Conservation (phyloP, 2,888 invertebrate species). For the Antheraea assamensis region DNA sequence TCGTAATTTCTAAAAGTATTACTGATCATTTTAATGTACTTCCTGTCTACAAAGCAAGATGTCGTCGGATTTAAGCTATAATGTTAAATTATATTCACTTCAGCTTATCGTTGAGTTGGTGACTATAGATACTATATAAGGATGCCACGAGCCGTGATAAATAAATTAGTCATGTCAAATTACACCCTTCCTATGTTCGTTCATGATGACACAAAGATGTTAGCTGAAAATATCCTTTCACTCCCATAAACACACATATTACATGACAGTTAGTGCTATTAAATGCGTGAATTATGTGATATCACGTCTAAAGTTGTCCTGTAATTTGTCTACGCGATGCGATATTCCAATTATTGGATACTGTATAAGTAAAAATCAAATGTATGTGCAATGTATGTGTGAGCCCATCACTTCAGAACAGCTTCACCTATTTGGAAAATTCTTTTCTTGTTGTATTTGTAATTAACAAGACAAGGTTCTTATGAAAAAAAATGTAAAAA, state of each 20-base stretch:
- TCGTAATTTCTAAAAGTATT: too few species aligned
- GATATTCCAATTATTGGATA: background rate
- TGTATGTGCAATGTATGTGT: too few species aligned
- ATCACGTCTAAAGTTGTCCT: background rate
- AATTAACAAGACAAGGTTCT: too few species aligned
- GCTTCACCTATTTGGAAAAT: too few species aligned
- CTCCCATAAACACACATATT: background rate
- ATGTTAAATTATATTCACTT: background rate
- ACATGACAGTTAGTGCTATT: constrained; percentile 1
- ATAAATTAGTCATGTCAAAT: constrained; percentile 1
- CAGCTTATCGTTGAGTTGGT: background rate
- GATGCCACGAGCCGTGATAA: background rate
- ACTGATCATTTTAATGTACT: too few species aligned
- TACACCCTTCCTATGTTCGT: background rate
- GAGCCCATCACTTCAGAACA: too few species aligned
- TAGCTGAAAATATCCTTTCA: constrained; percentile 1
- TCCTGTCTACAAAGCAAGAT: too few species aligned
- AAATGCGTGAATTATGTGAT: background rate
- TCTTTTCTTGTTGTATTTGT: too few species aligned
- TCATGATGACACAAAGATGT: background rate
- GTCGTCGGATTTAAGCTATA: too few species aligned
- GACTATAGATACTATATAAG: background rate
- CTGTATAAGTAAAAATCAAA: background rate
- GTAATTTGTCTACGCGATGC: background rate
- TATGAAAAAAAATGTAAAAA: too few species aligned